Conservation (phyloP, 2,888 invertebrate genomes). For the Scaptomyza parva region DNA sequence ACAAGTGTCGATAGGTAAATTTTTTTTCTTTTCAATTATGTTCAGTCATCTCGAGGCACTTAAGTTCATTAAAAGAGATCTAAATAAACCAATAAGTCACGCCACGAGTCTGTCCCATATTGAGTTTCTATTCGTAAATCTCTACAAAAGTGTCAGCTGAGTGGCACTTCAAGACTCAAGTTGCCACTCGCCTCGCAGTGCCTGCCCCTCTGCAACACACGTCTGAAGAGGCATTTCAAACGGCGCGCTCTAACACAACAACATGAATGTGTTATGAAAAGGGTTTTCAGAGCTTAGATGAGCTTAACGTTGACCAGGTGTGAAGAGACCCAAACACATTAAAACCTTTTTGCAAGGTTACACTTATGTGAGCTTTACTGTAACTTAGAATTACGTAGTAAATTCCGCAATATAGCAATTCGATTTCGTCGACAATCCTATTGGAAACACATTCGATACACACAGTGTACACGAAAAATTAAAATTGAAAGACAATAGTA, state of each 20-base stretch:
- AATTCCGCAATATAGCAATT: too few species aligned
- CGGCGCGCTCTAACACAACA: conserved; percentile 19
- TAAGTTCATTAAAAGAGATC: conserved; percentile 79
- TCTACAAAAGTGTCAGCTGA: conserved; percentile 77
- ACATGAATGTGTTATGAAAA: conserved; percentile 25
- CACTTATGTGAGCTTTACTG: neutral
- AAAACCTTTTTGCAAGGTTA: conserved; percentile 3
- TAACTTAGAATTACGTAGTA: too few species aligned
- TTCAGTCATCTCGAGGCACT: conserved; percentile 73
- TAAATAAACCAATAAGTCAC: conserved; percentile 80
- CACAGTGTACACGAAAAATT: conserved; percentile 23
- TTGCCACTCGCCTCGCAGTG: conserved; percentile 21
- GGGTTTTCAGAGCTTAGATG: conserved; percentile 43
- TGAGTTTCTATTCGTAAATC: conserved; percentile 73
- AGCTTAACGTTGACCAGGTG: conserved; percentile 45
- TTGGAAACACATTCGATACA: conserved; percentile 45
- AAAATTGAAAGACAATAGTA: conserved; percentile 26
- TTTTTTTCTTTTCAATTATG: conserved; percentile 56
- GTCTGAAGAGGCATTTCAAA: conserved; percentile 44
- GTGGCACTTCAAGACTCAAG: conserved; percentile 68
- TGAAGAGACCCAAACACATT: conserved; percentile 10
- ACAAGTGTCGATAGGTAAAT: conserved; percentile 62
- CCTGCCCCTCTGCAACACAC: neutral
- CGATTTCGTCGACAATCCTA: conserved; percentile 38
- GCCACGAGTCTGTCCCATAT: conserved; percentile 74